These are phyloP conservation scores for Heliconius eleuchia DNA, from an alignment of 1,140 invertebrate genomes.

Conservation along the genomic window DNA sequence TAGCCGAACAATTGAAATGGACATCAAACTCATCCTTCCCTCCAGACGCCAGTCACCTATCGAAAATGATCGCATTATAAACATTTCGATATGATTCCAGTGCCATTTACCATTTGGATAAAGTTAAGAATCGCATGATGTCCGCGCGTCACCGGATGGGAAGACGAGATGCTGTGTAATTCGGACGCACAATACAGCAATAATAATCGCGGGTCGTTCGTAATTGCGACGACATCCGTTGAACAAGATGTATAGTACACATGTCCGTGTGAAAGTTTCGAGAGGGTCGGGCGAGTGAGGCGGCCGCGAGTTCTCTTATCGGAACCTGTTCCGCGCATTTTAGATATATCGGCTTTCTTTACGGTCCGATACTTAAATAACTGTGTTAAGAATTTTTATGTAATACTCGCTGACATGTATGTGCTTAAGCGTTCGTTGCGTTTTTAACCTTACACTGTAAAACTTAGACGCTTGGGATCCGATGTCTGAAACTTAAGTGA, in stretches of 20 bases:
- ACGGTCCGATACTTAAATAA: slow-evolving; percentile 52
- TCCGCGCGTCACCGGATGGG: slow-evolving; percentile 57
- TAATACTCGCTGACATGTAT: slow-evolving; percentile 24
- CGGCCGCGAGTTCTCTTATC: slow-evolving; percentile 52
- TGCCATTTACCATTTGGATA: slow-evolving; percentile 35
- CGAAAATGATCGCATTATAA: slow-evolving; percentile 19
- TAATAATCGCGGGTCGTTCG: slow-evolving; percentile 66
- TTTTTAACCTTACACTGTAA: neutral
- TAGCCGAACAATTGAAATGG: slow-evolving; percentile 22
- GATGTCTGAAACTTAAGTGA: neutral
- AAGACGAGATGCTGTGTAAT: slow-evolving; percentile 70
- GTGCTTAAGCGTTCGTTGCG: slow-evolving; percentile 5
- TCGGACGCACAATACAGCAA: slow-evolving; percentile 73
- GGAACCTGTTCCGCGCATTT: slow-evolving; percentile 65
- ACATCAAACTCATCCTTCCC: slow-evolving; percentile 31
- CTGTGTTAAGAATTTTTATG: slow-evolving; percentile 51
- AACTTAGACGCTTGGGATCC: neutral
- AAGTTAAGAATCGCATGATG: slow-evolving; percentile 34
- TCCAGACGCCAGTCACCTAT: slow-evolving; percentile 15
- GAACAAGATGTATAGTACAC: slow-evolving; percentile 53
- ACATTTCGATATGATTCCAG: slow-evolving; percentile 17
- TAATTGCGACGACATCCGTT: slow-evolving; percentile 75
- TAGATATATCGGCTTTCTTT: slow-evolving; percentile 68
- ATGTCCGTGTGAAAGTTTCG: slow-evolving; percentile 72
- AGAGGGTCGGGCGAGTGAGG: slow-evolving; percentile 42